Base-by-base conservation (phyloP, 1,140 invertebrate species). In the Whitmania pigra region DNA sequence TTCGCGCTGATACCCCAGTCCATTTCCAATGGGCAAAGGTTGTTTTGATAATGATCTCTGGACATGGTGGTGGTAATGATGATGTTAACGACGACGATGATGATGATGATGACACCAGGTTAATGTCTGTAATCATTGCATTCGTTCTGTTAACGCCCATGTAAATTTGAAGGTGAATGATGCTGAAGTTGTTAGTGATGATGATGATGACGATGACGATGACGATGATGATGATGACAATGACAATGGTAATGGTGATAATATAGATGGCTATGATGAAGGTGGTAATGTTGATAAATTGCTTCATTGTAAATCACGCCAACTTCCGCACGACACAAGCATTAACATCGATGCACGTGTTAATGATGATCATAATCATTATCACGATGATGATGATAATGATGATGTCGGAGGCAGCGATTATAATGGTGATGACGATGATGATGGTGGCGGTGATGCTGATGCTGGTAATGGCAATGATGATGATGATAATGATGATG, bases 251-350 rank as follows among this genome's bases (percentile, higher is more conserved):
- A 18, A 13, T 63, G 57, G 29, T 63, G 29, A 18, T 63, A 31
- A 63, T 0, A 3, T 25, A 31, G 57, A 63, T 22, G 57, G 29
- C 57, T 3, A 36, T 36, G 31, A 25, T 57, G 54, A 57, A n/a
- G 54, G 29, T 63, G 29, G 18, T 25, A 63, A 63, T 63, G 57
- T 63, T 63, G 57, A 63, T 63, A 63, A 63, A 63, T 63, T 63
- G 22, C 22, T 25, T 7, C 22, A 13, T 13, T 25, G 29, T 63
- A 13, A 31, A 22, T 22, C 29, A 25, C 57, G 22, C 22, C 22
- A 63, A 63, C 22, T 25, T 63, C 22, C 29, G 57, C 22, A 63
- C 22, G 29, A 63, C 22, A 63, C 29, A 25, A 63, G 29, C 29
- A 31, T 25, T 31, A 31, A 63, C 57, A 20, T 25, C 3, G 29